phyloP scores from a whole-genome alignment of 2,113 vertebrate species.

The Triplophysa siluroides region DNA sequence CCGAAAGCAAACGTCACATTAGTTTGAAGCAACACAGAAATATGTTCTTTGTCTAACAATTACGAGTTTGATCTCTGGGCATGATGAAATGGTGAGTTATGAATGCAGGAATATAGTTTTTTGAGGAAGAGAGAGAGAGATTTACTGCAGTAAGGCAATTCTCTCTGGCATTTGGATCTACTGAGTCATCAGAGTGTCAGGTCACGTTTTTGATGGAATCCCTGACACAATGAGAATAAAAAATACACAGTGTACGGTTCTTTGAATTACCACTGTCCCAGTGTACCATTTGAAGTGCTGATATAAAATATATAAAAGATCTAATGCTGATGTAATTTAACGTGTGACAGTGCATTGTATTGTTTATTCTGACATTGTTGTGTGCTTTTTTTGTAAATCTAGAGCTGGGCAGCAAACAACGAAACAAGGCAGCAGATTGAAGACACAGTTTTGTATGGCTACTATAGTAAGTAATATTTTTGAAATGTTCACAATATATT shows the following conservation, averaged over 20 bases:
- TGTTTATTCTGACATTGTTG: constrained; percentile 8
- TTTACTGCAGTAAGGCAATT: constrained; percentile 34
- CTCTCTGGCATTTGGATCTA: constrained; percentile 47
- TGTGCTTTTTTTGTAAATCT: constrained; percentile 43
- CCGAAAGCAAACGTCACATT: background rate
- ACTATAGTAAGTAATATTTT: constrained; percentile 88
- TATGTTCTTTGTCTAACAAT: constrained; percentile 18
- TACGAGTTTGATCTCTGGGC: constrained; percentile 21
- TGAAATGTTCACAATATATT: background rate
- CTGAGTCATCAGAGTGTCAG: constrained; percentile 47
- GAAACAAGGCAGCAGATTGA: constrained; percentile 87
- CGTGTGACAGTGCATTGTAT: background rate
- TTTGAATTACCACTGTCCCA: constrained; percentile 27
- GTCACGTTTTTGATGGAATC: constrained; percentile 50
- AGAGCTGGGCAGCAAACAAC: constrained; percentile 91
- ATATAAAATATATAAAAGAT: background rate
- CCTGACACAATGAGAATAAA: constrained; percentile 33
- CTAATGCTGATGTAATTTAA: background rate
- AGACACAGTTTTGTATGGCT: constrained; percentile 90
- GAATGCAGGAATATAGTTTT: background rate
- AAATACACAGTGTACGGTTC: constrained; percentile 1
- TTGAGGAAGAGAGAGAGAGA: constrained; percentile 23
- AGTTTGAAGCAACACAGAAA: background rate
- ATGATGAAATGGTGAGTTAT: background rate
- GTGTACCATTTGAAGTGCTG: background rate